Conservation (phyloP, 2,797 vertebrate species). For the Labroides dimidiatus region DNA sequence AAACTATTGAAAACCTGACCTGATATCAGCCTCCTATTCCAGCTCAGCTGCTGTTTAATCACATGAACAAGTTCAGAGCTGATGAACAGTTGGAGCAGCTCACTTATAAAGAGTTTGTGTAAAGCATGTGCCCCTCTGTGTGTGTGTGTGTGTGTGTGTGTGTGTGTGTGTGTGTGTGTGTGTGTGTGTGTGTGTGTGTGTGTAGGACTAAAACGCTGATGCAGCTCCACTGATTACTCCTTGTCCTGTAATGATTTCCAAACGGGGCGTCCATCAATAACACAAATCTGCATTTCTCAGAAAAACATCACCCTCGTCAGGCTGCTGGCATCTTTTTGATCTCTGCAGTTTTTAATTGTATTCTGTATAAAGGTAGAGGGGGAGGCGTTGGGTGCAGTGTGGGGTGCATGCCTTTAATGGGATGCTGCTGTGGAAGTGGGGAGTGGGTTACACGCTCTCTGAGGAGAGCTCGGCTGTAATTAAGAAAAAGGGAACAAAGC, state of each 20-base stretch:
- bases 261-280: conserved; percentile 83
- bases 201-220: conserved; percentile 77
- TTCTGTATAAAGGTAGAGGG: conserved; percentile 69
- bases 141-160: conserved; percentile 12
- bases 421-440: conserved; percentile 74
- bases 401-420: conserved; percentile 68
- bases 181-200: conserved; percentile 37
- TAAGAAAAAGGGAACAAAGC: conserved; percentile 85
- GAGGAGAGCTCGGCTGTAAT: conserved; percentile 84
- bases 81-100: conserved; percentile 24
- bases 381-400: conserved; percentile 29
- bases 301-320: conserved; percentile 77
- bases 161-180: conserved; percentile 4
- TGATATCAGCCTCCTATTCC: not conserved
- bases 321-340: conserved; percentile 83
- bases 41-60: conserved; percentile 27
- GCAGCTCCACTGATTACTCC: conserved; percentile 79
- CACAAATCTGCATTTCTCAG: conserved; percentile 83
- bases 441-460: conserved; percentile 76
- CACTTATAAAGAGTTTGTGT: conserved; percentile 43
- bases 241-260: conserved; percentile 82
- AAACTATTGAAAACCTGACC: not conserved
- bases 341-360: conserved; percentile 82
- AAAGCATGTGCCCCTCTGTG: conserved; percentile 20
- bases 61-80: conserved; percentile 14